Evolutionary conservation across 35 echinoderm and acorn worm genomes (phyloP), one percentile per base, ranked within the genome.

Genomic region (Stichopus chloronotus): DNA sequence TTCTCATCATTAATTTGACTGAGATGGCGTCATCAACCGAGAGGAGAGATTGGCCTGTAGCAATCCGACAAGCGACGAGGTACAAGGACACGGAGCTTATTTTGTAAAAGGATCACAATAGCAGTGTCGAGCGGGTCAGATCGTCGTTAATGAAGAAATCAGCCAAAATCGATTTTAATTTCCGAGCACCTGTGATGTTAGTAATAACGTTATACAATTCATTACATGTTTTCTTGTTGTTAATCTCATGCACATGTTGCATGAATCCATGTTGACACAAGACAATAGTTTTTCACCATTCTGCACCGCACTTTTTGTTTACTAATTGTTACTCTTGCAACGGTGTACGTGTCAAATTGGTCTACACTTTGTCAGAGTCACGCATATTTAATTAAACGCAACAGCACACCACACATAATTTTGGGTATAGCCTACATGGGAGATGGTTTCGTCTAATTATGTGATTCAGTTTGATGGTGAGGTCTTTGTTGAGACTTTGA

Each of bases 101-200:
- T 59, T 59, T 58, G 55, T 59, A 6, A 20, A 74, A 74, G 22
- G 69, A 74, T 74, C 22, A 74, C 11, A 74, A 74, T 74, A 19
- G 69, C 19, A 74, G 17, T 43, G 13, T 74, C 19, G 12, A 74
- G 12, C 11, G 13, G 76, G 82, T 85, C 82, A 85, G 53, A 85
- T 58, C 58, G 5, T 58, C 55, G 56, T 6, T 85, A 85, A 85
- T 85, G 55, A 85, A 58, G 54, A 22, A 57, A 85, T 57, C 82
- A 58, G 82, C 7, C 20, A 58, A 30, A 85, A 85, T 85, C 82
- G 82, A 85, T 85, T 85, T 85, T 59, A 85, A 85, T 85, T 85
- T 85, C 82, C 82, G 82, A 85, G 82, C 82, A 85, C 82, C 82
- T 85, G 82, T 85, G 82, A 56, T 58, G 55, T 56, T 85, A 85